Evolutionary conservation across 2,797 vertebrate genomes (phyloP), one percentile per base, ranked within the genome.

Genomic region (Eleutherodactylus coqui): DNA sequence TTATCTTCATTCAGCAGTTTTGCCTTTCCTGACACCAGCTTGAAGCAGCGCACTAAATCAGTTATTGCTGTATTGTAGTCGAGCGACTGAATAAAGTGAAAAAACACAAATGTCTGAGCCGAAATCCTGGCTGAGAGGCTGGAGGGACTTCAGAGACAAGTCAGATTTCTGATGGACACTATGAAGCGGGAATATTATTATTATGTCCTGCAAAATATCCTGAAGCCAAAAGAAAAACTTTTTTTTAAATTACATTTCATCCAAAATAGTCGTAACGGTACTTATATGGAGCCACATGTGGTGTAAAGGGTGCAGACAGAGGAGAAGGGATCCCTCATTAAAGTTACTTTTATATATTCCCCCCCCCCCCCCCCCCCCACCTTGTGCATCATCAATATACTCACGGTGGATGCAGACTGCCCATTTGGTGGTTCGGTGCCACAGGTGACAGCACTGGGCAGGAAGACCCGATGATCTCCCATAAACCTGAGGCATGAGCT

Each of bases 1-100:
- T 87, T 87, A 87, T 87, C 81, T 83, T 60, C 81, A 73, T 62
- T 49, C 51, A 79, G 81, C 86, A 87, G 75, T 53, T 36, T 64
- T 75, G 53, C 27, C 80, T 77, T 34, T 51, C 49, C 75, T 79
- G 86, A 79, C 81, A 60, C 62, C 53, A 29, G 75, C 86, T 84
- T 29, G 34, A 62, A 87, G 81, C 75, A 27, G 79, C 84, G 58
- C 75, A 17, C 24, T 27, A 60, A 79, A 87, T 69, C 41, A 36
- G 36, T 41, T 47, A 75, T 69, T 43, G 9, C 51, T 47, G 62
- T n/a, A 79, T 87, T 84, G n/a, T 79, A 83, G 73, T 70, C 17
- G 34, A 83, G 69, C 67, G 60, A 49, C 70, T 83, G 73, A 87
- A 79, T 64, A 75, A 51, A 87, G 51, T 51, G 36, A 79, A 32